Base-by-base conservation (phyloP, 2,888 invertebrate species). In the Nemotelus pantherinus region DNA sequence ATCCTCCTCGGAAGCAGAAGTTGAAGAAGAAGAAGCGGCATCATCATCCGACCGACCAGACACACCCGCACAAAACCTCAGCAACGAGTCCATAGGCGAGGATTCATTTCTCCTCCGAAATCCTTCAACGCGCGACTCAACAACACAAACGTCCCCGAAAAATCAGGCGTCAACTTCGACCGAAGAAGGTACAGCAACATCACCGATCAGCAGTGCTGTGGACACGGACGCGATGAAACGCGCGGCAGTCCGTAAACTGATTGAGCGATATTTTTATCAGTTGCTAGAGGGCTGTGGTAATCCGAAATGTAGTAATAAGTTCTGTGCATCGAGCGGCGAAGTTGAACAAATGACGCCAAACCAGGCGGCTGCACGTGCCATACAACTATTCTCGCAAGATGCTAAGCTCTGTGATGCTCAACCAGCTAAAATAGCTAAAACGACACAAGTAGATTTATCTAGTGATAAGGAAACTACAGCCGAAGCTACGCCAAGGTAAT, bases 231-330 rank as follows among this genome's bases (percentile, higher is more conserved):
- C 90, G 83, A 92, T 93, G 92, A 93, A 93, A 88, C 89, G 93
- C 75, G 91, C 92, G 78, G 92, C 92, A 64, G 96, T 95, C 58
- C 95, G 93, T 87, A 93, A 94, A 86, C 89, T 96, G 80, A 97
- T 97, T 81, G 95, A 96, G 87, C 91, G 95, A 84, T 97, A 97
- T 88, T 97, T 97, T 87, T 95, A 95, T 88, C 96, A 97, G 88
- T 89, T 97, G 81, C 92, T 94, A 60, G 94, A 96, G 86, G 97
- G 97, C 82, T 97, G 97, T 88, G 97, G 97, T 44, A 95, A 95
- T 87, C 89, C 92, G n/a, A 90, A 90, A 83, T 97, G 97, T 87
- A 91, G 91, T 83, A 97, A 97, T 88, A 91, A 91, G 84, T 91
- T 93, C 86, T 97, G 97, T 89, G 96, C 95, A 81, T 97, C 97